A percentile compares a stretch with the other conserved stretches of the same genome.
These are phyloP conservation scores for Hyla sarda DNA, from an alignment of 2,113 vertebrate species.

Conservation along the genomic window DNA sequence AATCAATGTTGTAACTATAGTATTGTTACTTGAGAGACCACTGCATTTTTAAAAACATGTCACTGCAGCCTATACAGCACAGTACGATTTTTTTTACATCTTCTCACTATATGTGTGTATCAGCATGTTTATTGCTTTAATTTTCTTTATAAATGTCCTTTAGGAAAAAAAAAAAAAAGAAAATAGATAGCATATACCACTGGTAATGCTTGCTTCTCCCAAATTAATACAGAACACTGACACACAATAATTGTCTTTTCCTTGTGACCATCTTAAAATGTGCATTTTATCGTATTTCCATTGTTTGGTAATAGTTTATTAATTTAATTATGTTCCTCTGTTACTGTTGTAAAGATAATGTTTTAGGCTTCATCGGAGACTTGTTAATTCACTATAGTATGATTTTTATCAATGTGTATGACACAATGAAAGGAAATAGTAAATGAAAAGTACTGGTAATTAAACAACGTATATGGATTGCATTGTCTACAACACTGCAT, in stretches of 20 bases:
- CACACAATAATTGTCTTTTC: background rate
- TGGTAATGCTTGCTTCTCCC: background rate
- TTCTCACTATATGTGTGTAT: no score
- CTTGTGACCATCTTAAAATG: conserved; percentile 29
- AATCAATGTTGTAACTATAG: no score
- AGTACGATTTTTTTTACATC: no score
- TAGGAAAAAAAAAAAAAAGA: background rate
- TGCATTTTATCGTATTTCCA: conserved; percentile 6
- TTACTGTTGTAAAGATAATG: conserved; percentile 35
- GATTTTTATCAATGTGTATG: conserved; percentile 45
- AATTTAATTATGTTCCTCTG: conserved; percentile 28
- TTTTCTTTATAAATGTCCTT: background rate
- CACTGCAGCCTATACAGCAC: no score
- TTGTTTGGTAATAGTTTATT: conserved; percentile 43
- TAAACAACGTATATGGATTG: conserved; percentile 48
- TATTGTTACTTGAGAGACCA: no score
- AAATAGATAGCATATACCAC: background rate
- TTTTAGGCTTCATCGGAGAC: conserved; percentile 33
- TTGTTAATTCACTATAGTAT: conserved; percentile 38
- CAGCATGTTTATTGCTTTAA: background rate
- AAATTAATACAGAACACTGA: background rate
- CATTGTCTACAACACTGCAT: conserved; percentile 36
- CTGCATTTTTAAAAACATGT: no score
- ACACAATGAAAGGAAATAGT: conserved; percentile 43
- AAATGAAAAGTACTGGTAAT: conserved; percentile 49